Evolutionary conservation across 92 coral and sea anemone species (phyloP), one percentile per base, ranked within the genome.

Genomic region (Actinernus sp.): DNA sequence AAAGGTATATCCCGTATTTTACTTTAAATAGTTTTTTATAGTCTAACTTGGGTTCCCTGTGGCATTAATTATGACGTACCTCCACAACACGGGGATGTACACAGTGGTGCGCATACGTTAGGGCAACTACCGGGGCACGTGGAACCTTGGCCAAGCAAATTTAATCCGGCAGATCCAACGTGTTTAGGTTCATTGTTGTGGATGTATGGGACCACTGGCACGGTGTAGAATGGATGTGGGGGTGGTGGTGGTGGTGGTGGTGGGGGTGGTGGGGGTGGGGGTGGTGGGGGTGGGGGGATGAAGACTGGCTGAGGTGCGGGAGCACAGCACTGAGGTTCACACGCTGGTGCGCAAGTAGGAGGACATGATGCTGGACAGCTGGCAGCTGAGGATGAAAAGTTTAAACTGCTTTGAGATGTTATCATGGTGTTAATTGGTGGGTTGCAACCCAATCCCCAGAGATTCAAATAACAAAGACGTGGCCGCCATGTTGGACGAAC

Each of bases 301-400:
- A 63, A 29, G 58, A 46, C 40, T 25, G 66, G 65, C 45, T 34
- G 81, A 21, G 55, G 53, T 9, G 55, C 44, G 36, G 79, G 83
- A 20, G 76, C 58, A 49, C 97, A 92, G 20, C 91, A 88, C 4
- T 84, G 40, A 16, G 81, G 73, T 2, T 47, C 56, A 70, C 92
- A 89, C 24, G 85, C 72, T 50, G 92, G 94, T 20, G 82, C 82
- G 33, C 97, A 92, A 9, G 87, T 34, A 40, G 33, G 67, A 1
- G 96, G 91, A 46, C 96, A 89, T 7, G 84, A 11, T 3, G 65
- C 85, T 0, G 84, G 76, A 31, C 96, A 89, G n/a, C n/a, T n/a
- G 0, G 73, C 47, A 2, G 78, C 71, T 17, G 23, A 37, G 31
- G 65, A 33, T 2, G n/a, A n/a, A n/a, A n/a, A n/a, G n/a, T n/a